Conservation (phyloP, 2,797 vertebrate species). For the Crypturellus tataupa region DNA sequence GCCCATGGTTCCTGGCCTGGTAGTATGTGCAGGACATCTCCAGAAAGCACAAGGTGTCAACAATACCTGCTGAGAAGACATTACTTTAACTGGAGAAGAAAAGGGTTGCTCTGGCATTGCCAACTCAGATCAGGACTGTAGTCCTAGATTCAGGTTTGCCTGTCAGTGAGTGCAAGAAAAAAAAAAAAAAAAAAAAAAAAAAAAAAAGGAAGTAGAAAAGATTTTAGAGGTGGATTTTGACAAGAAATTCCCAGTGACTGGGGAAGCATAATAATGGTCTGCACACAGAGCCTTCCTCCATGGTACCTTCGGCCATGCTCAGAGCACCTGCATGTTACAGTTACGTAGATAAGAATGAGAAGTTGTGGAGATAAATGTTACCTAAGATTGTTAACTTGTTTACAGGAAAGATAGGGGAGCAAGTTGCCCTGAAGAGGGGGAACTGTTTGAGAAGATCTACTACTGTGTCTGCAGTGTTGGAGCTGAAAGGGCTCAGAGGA, state of each 20-base stretch:
- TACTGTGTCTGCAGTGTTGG: neutral
- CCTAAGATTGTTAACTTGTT: neutral
- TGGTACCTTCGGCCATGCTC: neutral
- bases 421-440: neutral
- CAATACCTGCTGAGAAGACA: neutral
- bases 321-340: neutral
- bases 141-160: neutral
- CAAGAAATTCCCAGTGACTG: neutral
- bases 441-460: neutral
- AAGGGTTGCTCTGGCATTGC: neutral
- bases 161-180: neutral
- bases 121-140: rapidly evolving
- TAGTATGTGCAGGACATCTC: neutral
- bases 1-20: neutral
- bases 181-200: neutral
- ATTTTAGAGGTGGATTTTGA: neutral
- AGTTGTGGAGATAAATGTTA: neutral
- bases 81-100: neutral
- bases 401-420: neutral
- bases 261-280: neutral
- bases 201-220: neutral
- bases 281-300: rapidly evolving
- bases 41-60: neutral
- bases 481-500: neutral
- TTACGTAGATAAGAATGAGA: neutral